Evolutionary conservation across 2,113 vertebrate genomes (phyloP), one percentile per base, ranked within the genome.

Genomic region (Hypomesus transpacificus): DNA sequence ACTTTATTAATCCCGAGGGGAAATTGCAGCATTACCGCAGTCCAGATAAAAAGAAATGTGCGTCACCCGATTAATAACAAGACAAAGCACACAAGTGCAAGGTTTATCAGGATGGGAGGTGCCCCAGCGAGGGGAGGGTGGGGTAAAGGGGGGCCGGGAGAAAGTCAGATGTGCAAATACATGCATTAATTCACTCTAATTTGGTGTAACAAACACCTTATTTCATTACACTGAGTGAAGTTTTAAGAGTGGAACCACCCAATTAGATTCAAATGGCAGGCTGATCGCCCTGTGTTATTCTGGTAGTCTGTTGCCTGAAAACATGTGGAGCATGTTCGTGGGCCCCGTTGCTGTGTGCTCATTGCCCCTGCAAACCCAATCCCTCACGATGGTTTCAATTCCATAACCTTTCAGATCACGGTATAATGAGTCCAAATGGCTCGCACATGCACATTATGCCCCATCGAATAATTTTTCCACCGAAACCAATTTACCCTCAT

Each of bases 391-490:
- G 90, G 77, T 88, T 90, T 86, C 84, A 87, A 90, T 91, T 84
- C 84, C 78, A 77, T 87, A 89, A 89, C 88, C 86, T 89, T 91
- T 88, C 80, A 86, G 86, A 88, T 85, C 82, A 74, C 75, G 51
- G 74, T 66, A 81, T 91, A 90, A 91, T 90, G 89, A 90, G 86
- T 77, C 71, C 34, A 91, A 91, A 90, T 88, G 83, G 84, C 81
- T 87, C 85, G 75, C 90, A 90, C 85, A 88, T 91, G 90, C 89
- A 86, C 83, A 79, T 84, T 84, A 74, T 84, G 83, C 79, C 84
- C 82, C 66, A 20, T 76, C 85, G 66, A 88, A 84, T 87, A 77
- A 81, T 83, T 87, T 84, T 81, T 87, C 87, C 85, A 77, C 73
- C 61, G n/a, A 70, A 70, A 79, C 70, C 84, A 82, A 71, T 87